Percentiles rank a stretch among this genome's conserved stretches.
phyloP scores from a whole-genome alignment of 1,140 invertebrate species.

The Drosophila micromelanica region DNA sequence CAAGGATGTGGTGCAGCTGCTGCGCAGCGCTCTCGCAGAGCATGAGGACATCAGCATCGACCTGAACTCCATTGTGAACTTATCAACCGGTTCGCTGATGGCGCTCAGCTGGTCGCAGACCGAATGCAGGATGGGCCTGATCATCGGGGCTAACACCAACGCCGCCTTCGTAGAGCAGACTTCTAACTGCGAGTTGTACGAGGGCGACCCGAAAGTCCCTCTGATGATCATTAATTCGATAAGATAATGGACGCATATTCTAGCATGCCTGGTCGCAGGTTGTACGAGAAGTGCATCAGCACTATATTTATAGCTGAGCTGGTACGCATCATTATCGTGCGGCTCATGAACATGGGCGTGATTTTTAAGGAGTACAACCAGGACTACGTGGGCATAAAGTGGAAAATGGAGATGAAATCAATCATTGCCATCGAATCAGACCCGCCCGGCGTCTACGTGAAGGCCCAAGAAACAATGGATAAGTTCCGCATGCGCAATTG shows the following conservation, averaged over 20 bases:
- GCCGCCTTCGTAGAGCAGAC: conserved; percentile 96
- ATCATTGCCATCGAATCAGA: conserved; percentile 97
- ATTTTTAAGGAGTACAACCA: conserved; percentile 44
- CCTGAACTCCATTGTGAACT: conserved; percentile 97
- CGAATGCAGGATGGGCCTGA: too few species aligned
- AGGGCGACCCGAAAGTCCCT: conserved; percentile 82
- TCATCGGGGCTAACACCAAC: conserved; percentile 97
- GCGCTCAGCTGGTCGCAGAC: conserved; percentile 48
- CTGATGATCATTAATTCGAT: conserved; percentile 96
- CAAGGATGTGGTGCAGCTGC: conserved; percentile 93
- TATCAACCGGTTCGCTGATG: conserved; percentile 97
- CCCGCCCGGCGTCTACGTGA: conserved; percentile 90
- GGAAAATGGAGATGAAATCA: conserved; percentile 94
- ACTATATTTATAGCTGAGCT: conserved; percentile 96
- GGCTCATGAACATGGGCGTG: conserved; percentile 49
- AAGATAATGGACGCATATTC: conserved; percentile 92
- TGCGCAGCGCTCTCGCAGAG: conserved; percentile 90
- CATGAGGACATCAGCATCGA: conserved; percentile 87
- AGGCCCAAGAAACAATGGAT: conserved; percentile 93
- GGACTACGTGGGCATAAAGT: conserved; percentile 53
- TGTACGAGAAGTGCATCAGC: conserved; percentile 96
- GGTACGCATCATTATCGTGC: conserved; percentile 85
- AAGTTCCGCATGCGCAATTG: conserved; percentile 92
- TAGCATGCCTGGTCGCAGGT: conserved; percentile 88
- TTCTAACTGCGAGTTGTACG: conserved; percentile 85